phyloP scores from a whole-genome alignment of 2,797 vertebrate genomes.

The Enteromius argenteus region DNA sequence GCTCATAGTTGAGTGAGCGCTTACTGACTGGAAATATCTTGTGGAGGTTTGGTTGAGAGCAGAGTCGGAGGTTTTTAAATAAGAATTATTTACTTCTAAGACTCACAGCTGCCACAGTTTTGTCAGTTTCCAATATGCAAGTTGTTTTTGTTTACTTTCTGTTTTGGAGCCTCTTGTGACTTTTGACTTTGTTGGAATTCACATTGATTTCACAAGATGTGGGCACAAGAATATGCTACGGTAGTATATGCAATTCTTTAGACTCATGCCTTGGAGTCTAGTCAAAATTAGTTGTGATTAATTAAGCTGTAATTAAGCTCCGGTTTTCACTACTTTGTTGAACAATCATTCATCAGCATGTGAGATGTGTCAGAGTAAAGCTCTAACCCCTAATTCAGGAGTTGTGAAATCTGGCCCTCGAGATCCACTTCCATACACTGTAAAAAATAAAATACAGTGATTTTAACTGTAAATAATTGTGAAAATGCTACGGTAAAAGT shows the following conservation, averaged over 20 bases:
- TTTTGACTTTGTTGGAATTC: not conserved
- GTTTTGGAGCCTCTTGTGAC: not conserved
- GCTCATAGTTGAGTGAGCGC: constrained; percentile 30
- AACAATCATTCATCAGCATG: too few relatives aligned
- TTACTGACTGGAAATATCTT: constrained; percentile 38
- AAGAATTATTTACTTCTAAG: not conserved
- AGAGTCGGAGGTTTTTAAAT: not conserved
- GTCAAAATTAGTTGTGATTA: not conserved
- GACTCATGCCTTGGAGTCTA: not conserved
- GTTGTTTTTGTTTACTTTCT: not conserved
- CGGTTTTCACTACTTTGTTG: too few relatives aligned
- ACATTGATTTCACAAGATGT: not conserved
- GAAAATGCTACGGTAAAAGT: too few relatives aligned
- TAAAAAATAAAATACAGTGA: too few relatives aligned
- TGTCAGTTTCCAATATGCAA: not conserved
- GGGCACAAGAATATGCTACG: not conserved
- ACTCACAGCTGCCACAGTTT: not conserved
- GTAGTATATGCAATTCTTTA: not conserved
- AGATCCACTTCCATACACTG: too few relatives aligned
- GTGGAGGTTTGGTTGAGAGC: constrained; percentile 14
- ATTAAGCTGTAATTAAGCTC: not conserved
- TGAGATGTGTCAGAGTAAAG: too few relatives aligned
- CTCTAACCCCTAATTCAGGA: too few relatives aligned
- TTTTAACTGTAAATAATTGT: too few relatives aligned
- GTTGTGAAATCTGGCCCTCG: too few relatives aligned